phyloP scores from a whole-genome alignment of 2,888 invertebrate species.

The Andricus quercusramuli region DNA sequence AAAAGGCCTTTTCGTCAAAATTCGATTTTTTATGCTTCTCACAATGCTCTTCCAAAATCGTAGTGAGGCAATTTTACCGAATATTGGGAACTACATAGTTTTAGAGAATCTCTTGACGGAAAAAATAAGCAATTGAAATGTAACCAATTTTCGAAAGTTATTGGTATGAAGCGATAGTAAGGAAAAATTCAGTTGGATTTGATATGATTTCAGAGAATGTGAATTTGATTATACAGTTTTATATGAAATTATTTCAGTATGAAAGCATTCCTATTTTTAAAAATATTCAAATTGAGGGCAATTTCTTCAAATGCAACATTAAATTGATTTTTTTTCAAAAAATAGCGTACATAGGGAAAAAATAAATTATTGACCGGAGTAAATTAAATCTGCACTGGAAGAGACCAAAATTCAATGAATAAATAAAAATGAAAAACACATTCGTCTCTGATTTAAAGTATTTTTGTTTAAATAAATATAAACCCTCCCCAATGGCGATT shows the following conservation, averaged over 20 bases:
- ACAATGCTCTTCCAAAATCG: no score
- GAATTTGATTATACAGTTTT: background rate
- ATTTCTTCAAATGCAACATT: background rate
- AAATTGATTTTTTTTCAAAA: background rate
- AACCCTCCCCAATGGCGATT: constrained; percentile 10
- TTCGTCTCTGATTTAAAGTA: background rate
- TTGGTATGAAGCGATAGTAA: no score
- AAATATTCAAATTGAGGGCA: background rate
- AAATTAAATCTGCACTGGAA: background rate
- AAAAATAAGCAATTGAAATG: no score
- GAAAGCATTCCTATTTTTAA: background rate
- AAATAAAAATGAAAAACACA: background rate
- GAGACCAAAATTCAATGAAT: background rate
- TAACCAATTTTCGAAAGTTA: no score
- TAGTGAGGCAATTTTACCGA: no score
- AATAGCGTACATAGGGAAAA: background rate
- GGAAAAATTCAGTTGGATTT: no score
- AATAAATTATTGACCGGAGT: background rate
- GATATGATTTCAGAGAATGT: no score
- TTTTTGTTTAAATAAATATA: background rate
- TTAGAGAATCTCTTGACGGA: no score
- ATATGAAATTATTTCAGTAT: background rate
- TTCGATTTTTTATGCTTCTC: no score
- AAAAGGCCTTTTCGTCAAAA: no score
- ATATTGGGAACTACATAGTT: no score